Conservation (phyloP, 2,113 vertebrate genomes). For the Bucco capensis region DNA sequence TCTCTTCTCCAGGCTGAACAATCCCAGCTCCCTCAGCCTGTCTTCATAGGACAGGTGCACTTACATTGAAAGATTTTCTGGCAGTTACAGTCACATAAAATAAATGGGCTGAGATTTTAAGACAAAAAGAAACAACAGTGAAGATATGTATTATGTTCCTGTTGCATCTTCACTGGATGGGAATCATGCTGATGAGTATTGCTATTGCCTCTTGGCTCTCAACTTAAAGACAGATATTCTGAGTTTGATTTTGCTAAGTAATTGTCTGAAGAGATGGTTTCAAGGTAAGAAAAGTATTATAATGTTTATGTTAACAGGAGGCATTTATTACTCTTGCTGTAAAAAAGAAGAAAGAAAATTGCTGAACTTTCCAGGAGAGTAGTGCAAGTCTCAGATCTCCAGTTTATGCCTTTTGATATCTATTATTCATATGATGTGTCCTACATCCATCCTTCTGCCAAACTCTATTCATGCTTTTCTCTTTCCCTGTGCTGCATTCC, state of each 20-base stretch:
- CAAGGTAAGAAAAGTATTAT: neutral
- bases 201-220: neutral
- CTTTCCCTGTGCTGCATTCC: neutral
- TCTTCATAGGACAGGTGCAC: too few relatives aligned
- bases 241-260: neutral
- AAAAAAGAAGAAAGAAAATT: neutral
- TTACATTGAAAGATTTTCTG: neutral
- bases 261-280: neutral
- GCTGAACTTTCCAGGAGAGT: neutral
- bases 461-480: neutral
- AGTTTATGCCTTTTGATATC: neutral
- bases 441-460: neutral
- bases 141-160: neutral
- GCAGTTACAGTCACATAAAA: neutral
- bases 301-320: neutral
- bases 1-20: too few relatives aligned
- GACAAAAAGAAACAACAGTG: neutral
- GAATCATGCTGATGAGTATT: fast-evolving
- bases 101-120: neutral
- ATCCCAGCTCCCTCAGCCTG: too few relatives aligned
- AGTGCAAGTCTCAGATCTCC: neutral
- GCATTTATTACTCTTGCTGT: neutral
- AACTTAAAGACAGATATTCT: neutral
- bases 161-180: neutral
- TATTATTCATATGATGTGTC: neutral